Conservation (phyloP, 2,888 invertebrate genomes). For the Caenorhabditis doughertyi region DNA sequence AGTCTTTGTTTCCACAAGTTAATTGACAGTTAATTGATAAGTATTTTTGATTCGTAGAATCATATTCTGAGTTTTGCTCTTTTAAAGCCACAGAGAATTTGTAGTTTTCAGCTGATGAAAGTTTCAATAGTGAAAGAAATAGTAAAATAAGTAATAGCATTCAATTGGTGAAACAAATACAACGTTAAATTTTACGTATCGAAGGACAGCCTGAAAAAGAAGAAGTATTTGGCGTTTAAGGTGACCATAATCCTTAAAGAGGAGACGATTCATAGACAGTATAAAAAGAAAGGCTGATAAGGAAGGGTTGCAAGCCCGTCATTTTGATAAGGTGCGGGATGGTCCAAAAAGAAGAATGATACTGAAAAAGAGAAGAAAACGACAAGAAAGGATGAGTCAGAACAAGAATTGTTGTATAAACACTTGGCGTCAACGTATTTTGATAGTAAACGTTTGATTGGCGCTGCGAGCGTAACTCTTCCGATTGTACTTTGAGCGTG, state of each 20-base stretch:
- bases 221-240: neutral
- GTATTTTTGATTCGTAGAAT: neutral
- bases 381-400: neutral
- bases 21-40: too few relatives aligned
- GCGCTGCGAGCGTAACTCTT: too few relatives aligned
- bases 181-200: neutral
- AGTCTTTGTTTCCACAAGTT: neutral
- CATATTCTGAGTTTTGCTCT: neutral
- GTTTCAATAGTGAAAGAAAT: neutral
- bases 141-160: too few relatives aligned
- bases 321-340: neutral
- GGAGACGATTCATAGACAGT: neutral
- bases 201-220: neutral
- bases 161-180: neutral
- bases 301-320: neutral
- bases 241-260: constrained; percentile 12
- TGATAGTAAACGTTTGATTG: too few relatives aligned
- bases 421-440: too few relatives aligned
- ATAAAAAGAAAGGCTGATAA: neutral
- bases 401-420: too few relatives aligned
- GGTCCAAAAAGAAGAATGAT: neutral
- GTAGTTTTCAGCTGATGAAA: neutral
- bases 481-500: too few relatives aligned
- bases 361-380: neutral
- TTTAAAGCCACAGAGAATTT: neutral